Evolutionary conservation across 2,797 vertebrate species (phyloP).

Genomic region (Falco columbarius): DNA sequence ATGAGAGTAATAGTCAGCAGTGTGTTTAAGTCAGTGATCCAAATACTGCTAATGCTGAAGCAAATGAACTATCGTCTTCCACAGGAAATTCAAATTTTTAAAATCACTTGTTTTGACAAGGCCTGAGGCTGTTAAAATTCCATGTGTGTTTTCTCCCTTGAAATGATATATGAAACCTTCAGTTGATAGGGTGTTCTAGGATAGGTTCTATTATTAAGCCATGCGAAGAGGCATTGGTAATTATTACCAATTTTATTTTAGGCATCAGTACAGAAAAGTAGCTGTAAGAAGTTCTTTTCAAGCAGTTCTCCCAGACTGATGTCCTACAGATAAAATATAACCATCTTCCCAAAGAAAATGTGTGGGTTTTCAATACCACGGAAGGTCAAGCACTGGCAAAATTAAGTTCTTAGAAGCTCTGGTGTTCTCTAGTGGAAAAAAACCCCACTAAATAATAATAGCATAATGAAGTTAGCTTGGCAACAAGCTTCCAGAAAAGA

Average conservation of each 20-base stretch:
- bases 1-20: background rate
- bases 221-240: background rate
- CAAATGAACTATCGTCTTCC: background rate
- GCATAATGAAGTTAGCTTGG: background rate
- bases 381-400: background rate
- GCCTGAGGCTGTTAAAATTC: background rate
- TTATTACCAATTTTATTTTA: slow-evolving; percentile 23
- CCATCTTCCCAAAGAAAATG: background rate
- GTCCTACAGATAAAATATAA: background rate
- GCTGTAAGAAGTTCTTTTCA: background rate
- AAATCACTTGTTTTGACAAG: background rate
- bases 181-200: background rate
- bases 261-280: background rate
- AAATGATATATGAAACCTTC: background rate
- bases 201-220: slow-evolving; percentile 15
- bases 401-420: background rate
- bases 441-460: background rate
- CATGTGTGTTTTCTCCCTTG: background rate
- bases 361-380: background rate
- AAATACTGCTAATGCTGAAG: background rate
- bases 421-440: background rate
- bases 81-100: background rate
- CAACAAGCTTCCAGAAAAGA: slow-evolving; percentile 23
- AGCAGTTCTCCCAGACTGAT: background rate
- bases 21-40: background rate